Conservation (phyloP, 2,797 vertebrate species). For the Rhinogobio ventralis region DNA sequence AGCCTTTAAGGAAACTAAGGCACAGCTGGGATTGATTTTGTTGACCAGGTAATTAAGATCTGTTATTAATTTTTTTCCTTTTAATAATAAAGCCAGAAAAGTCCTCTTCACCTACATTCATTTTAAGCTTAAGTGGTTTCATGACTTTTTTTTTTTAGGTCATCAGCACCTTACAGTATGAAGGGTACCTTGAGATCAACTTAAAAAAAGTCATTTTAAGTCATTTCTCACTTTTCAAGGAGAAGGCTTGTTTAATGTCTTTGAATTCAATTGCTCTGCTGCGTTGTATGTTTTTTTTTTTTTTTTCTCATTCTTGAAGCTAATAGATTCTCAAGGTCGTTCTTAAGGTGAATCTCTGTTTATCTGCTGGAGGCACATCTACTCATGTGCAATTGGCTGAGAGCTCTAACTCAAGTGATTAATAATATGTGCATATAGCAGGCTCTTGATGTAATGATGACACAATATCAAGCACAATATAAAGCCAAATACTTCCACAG, state of each 20-base stretch:
- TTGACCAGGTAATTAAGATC: not conserved
- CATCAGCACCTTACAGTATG: not conserved
- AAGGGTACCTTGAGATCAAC: not conserved
- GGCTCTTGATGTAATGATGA: conserved; percentile 24
- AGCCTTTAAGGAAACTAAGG: not conserved
- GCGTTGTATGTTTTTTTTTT: not conserved
- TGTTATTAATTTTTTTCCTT: not conserved
- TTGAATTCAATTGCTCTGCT: conserved; percentile 9
- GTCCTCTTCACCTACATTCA: not conserved
- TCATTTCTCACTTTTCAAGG: not conserved
- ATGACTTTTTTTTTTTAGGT: conserved; percentile 1
- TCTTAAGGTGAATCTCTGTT: conserved; percentile 41
- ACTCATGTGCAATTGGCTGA: conserved; percentile 3
- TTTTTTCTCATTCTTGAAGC: not conserved
- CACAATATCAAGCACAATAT: not conserved
- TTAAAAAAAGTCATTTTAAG: too few relatives aligned
- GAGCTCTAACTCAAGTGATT: conserved; percentile 26
- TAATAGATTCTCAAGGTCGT: conserved; percentile 16
- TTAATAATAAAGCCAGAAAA: conserved; percentile 4
- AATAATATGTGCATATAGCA: conserved; percentile 10
- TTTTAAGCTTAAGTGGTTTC: conserved; percentile 2
- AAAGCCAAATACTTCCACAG: not conserved
- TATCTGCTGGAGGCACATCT: conserved; percentile 24
- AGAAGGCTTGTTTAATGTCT: not conserved
- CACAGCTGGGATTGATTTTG: conserved; percentile 2